phyloP scores from a whole-genome alignment of 2,888 invertebrate species.

The Frankliniella intonsa region DNA sequence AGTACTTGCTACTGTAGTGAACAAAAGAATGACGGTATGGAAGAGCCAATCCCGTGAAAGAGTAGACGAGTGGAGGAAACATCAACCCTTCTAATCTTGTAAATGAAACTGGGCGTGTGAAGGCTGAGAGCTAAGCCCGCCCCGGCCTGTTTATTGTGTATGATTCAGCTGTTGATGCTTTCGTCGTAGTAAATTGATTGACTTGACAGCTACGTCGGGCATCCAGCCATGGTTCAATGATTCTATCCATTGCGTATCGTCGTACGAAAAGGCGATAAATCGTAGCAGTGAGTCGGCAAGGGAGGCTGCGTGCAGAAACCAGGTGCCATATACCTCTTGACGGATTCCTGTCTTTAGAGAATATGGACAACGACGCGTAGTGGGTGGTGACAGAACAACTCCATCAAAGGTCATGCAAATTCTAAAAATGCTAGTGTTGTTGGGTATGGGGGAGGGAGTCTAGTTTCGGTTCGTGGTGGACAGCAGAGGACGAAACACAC shows the following conservation, averaged over 20 bases:
- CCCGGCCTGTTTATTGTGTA: not conserved
- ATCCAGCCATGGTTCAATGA: not conserved
- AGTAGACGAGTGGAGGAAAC: not conserved
- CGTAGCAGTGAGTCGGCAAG: no score
- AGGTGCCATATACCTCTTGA: not conserved
- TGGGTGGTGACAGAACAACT: not conserved
- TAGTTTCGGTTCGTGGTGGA: no score
- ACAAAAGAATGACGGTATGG: no score
- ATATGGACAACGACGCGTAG: not conserved
- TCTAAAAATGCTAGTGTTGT: no score
- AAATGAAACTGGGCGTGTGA: constrained; percentile 10
- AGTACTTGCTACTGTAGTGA: no score
- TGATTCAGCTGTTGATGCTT: constrained; percentile 21
- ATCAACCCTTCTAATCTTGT: not conserved
- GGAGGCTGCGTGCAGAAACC: no score
- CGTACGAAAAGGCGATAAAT: not conserved
- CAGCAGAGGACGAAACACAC: no score
- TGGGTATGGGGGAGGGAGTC: no score
- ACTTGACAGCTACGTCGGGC: not conserved
- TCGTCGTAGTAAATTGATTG: not conserved
- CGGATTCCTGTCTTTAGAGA: not conserved
- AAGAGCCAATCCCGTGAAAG: no score
- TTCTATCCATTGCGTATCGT: not conserved
- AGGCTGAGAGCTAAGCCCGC: not conserved
- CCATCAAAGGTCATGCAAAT: not conserved